These are phyloP conservation scores for Thaleichthys pacificus DNA, from an alignment of 2,797 vertebrate species.

Conservation along the genomic window DNA sequence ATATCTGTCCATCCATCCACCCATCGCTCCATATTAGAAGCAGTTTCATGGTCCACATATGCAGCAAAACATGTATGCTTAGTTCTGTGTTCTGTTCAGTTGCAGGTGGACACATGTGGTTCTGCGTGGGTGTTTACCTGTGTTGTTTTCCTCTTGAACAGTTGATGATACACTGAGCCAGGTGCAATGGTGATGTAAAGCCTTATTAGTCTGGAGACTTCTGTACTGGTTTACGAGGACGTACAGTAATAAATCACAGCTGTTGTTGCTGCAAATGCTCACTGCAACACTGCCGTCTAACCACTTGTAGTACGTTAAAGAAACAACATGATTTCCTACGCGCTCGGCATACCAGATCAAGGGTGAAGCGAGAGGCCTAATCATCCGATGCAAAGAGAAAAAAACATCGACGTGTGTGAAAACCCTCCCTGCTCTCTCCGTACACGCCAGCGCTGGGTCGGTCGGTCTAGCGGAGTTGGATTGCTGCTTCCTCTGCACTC, in stretches of 20 bases:
- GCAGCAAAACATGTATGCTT: too few species aligned
- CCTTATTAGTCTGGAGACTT: background rate
- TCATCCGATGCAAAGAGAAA: too few species aligned
- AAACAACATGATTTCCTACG: background rate
- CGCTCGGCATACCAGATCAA: background rate
- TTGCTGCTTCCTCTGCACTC: conserved; percentile 24
- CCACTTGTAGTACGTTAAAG: conserved; percentile 7
- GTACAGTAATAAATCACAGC: background rate
- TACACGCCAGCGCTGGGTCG: background rate
- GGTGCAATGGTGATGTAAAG: conserved; percentile 1
- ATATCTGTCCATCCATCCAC: too few species aligned
- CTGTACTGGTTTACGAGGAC: background rate
- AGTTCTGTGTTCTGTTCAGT: background rate
- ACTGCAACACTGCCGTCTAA: background rate
- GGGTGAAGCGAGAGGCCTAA: background rate
- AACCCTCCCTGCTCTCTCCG: too few species aligned
- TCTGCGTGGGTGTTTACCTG: background rate
- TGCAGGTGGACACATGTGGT: background rate
- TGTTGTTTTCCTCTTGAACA: background rate
- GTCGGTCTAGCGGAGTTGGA: conserved; percentile 30
- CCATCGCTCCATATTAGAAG: too few species aligned
- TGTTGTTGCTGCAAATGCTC: background rate
- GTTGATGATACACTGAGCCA: conserved; percentile 2
- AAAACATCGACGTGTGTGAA: too few species aligned
- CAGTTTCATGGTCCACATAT: too few species aligned